Evolutionary conservation across 2,888 invertebrate genomes (phyloP), one percentile per base, ranked within the genome.

Genomic region (Liodrosophila aerea): DNA sequence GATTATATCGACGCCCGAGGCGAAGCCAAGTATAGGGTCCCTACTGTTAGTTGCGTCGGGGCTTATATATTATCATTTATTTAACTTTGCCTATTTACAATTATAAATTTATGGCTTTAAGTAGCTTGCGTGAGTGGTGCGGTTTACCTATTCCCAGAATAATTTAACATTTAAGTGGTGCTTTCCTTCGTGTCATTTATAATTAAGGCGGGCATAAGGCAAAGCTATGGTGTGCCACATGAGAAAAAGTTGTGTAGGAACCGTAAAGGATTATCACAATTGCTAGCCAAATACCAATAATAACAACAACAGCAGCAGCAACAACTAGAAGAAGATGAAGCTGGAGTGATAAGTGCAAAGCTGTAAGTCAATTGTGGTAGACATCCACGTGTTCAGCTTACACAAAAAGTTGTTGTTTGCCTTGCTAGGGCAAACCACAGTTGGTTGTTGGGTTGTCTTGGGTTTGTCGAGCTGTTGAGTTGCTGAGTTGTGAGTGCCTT

Each of bases 321-420:
- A 22, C 18, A 60, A 44, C 41, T 61, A 33, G 29, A 49, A 63
- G 18, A 30, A 39, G 52, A n/a, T 12, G 40, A n/a, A 13, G 22
- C 22, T 2, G 16, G 37, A 45, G 52, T 34, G 47, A 61, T 64
- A 50, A 60, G 61, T 61, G 60, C 69, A 70, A 67, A 73, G 75
- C 73, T 64, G 67, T 63, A 73, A 78, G 76, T 70, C 82, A 77
- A 77, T 82, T 82, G 78, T 62, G 78, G 63, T 37, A 29, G n/a
- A 49, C 8, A 22, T 62, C 51, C 70, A 70, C 66, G 71, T 70
- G 70, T 53, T 57, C 11, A 33, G 56, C 44, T 49, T 66, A 49
- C 54, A 61, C 49, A 58, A 67, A 59, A 67, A 72, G 30, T 67
- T 70, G 52, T 40, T 71, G 56, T 59, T 59, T 61, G 44, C 12